Percentiles rank a stretch among this genome's conserved stretches.
Conservation (phyloP, 92 coral and sea anemone species). For the Isaurus tuberculatus region DNA sequence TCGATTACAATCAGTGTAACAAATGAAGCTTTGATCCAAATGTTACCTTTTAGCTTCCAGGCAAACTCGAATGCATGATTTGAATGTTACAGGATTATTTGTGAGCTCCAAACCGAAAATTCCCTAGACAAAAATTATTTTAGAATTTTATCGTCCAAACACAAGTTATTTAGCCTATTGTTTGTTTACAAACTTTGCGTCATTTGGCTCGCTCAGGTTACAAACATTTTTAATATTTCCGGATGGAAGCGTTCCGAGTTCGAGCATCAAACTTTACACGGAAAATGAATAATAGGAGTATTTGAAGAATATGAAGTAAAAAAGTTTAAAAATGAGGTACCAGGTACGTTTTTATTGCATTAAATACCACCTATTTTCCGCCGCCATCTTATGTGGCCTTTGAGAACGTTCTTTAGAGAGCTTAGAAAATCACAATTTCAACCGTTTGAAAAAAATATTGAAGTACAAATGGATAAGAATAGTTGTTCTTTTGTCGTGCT, state of each 20-base stretch:
- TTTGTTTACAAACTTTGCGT: not conserved
- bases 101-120: not conserved
- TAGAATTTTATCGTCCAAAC: not conserved
- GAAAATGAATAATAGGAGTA: too few relatives aligned
- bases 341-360: too few relatives aligned
- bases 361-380: too few relatives aligned
- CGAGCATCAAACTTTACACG: constrained; percentile 1
- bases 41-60: not conserved
- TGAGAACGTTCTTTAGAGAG: too few relatives aligned
- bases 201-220: constrained; percentile 46
- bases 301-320: too few relatives aligned
- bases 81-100: not conserved
- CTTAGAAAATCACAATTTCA: too few relatives aligned
- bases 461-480: too few relatives aligned
- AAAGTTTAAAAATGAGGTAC: too few relatives aligned
- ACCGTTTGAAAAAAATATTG: too few relatives aligned
- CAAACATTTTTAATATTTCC: constrained; percentile 21
- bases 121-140: not conserved
- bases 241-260: constrained; percentile 14
- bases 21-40: constrained; percentile 1
- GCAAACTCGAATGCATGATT: constrained; percentile 2
- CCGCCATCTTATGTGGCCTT: too few relatives aligned
- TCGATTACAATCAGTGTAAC: not conserved
- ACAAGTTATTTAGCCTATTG: constrained; percentile 18
- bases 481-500: too few relatives aligned